phyloP scores from a whole-genome alignment of 2,888 invertebrate genomes.

The Tupiocoris notatus region DNA sequence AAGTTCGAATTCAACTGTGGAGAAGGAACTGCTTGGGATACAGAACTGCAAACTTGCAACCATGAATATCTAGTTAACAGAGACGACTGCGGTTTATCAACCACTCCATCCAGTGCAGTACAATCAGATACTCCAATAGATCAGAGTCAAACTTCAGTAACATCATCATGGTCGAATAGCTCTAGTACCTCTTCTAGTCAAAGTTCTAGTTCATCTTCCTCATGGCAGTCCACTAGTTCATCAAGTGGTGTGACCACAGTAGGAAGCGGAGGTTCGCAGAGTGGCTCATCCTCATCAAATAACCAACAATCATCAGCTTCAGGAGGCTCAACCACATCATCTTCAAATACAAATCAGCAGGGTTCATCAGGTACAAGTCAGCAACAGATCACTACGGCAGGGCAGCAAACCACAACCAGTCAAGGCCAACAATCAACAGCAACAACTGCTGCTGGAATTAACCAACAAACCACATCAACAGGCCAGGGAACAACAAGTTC shows the following conservation, averaged over 20 bases:
- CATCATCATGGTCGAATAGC: slow-evolving; percentile 48
- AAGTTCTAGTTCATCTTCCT: slow-evolving; percentile 48
- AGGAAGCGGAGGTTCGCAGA: slow-evolving; percentile 45
- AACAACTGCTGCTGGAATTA: slow-evolving; percentile 40
- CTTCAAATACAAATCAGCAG: slow-evolving; percentile 32
- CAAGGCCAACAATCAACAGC: slow-evolving; percentile 45
- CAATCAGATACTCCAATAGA: slow-evolving; percentile 50
- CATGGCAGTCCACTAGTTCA: slow-evolving; percentile 46
- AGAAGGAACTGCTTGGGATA: slow-evolving; percentile 76
- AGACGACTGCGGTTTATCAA: slow-evolving; percentile 48
- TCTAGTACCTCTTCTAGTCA: slow-evolving; percentile 47
- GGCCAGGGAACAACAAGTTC: slow-evolving; percentile 40
- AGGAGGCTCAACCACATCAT: slow-evolving; percentile 42
- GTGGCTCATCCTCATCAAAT: slow-evolving; percentile 39
- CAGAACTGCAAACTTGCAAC: slow-evolving; percentile 67
- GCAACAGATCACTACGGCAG: slow-evolving; percentile 46
- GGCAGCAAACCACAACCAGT: slow-evolving; percentile 45
- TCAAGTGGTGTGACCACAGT: slow-evolving; percentile 46
- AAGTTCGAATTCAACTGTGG: slow-evolving; percentile 72
- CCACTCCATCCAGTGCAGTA: slow-evolving; percentile 47
- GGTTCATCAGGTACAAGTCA: slow-evolving; percentile 44
- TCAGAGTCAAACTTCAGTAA: slow-evolving; percentile 47
- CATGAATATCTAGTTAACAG: slow-evolving; percentile 62
- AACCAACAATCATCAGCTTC: slow-evolving; percentile 46
- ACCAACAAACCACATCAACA: slow-evolving; percentile 44